phyloP scores from a whole-genome alignment of 1,140 invertebrate genomes.

The Wiebesia pumilae region DNA sequence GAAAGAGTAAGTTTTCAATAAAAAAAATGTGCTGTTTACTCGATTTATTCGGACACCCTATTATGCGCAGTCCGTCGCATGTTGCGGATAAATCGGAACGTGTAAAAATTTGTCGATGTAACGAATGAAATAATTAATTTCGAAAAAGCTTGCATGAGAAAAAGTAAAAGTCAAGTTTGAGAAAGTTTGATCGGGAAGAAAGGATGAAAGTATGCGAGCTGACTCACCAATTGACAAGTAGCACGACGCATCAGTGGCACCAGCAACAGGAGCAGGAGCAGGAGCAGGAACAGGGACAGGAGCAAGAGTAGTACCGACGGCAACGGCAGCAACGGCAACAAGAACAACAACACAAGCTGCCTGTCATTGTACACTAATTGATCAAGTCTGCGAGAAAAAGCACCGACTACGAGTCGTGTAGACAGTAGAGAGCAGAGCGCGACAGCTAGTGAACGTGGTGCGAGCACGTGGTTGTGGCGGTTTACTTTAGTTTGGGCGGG shows the following conservation, averaged over 20 bases:
- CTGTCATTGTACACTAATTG: conserved; percentile 19
- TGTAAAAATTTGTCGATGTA: too few species aligned
- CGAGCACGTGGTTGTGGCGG: conserved; percentile 3
- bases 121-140: too few species aligned
- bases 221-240: conserved; percentile 11
- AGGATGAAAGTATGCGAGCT: background rate
- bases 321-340: background rate
- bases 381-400: background rate
- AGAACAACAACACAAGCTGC: conserved; percentile 10
- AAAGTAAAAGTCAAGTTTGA: background rate
- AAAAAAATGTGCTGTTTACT: too few species aligned
- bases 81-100: too few species aligned
- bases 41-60: too few species aligned
- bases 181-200: background rate
- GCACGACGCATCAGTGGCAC: background rate
- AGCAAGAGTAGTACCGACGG: background rate
- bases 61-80: too few species aligned
- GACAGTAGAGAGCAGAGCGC: background rate
- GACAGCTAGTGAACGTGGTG: too few species aligned
- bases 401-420: background rate
- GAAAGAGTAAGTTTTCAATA: too few species aligned
- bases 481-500: conserved; percentile 21
- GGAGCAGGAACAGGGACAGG: background rate
- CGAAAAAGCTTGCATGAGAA: too few species aligned
- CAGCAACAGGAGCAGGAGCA: background rate